Base-by-base conservation (phyloP, 2,113 vertebrate species). In the Sinocyclocheilus anshuiensis region DNA sequence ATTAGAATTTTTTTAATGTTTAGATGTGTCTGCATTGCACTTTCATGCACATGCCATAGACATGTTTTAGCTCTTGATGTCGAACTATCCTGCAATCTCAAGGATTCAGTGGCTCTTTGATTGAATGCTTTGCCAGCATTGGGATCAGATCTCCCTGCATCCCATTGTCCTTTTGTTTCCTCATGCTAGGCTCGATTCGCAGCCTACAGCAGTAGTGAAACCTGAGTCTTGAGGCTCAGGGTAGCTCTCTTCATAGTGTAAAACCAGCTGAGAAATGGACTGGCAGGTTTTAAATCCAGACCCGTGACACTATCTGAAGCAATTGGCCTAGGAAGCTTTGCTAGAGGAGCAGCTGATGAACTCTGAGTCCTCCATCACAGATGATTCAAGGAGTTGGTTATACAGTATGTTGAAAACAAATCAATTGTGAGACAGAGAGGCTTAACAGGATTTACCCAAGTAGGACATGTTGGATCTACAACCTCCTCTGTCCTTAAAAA, bases 221-320 rank as follows among this genome's bases (percentile, higher is more conserved):
- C 82, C 55, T 39, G 88, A 87, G 77, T 89, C 65, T 69, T 10
- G 59, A 76, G 53, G 67, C 50, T 78, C 77, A 85, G 71, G 36
- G 26, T 20, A 16, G 33, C 22, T 82, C 26, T 50, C 24, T 50
- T 87, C 81, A 10, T 57, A 83, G 78, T 67, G 39, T 20, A 75
- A 85, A 80, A 77, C 71, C 85, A 87, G 78, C 84, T 71, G 78
- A 83, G 45, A 76, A 85, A 72, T 75, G 76, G 45, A 42, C 78
- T 77, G 77, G 63, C 55, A 83, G 88, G 65, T 83, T 89, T 89
- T 86, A 86, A 84, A 81, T 39, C 67, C 67, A 79, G 77, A 39
- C 75, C 86, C 67, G 65, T 86, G 79, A 85, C 77, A 89, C 45
- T 80, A 77, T 83, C 86, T 69, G 86, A 69, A 83, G 84, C 86